phyloP scores from a whole-genome alignment of 2,888 invertebrate species.

The Scrobipalpa atriplicella region DNA sequence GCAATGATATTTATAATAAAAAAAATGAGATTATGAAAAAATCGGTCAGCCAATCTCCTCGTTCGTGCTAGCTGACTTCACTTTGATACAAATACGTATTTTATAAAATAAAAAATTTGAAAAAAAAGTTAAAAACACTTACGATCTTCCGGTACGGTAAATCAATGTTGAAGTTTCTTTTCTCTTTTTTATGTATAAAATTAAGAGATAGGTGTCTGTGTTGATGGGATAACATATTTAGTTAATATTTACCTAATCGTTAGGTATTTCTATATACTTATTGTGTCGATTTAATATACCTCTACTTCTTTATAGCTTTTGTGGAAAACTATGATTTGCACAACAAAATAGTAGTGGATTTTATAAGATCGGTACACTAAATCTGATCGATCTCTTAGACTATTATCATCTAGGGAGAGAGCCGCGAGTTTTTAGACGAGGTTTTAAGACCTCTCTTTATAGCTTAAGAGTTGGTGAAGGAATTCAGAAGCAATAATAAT shows the following conservation, averaged over 20 bases:
- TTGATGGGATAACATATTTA: constrained; percentile 79
- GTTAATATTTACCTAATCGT: constrained; percentile 75
- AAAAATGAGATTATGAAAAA: constrained; percentile 57
- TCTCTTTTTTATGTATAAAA: constrained; percentile 77
- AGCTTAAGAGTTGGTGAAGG: constrained; percentile 5
- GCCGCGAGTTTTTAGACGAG: constrained; percentile 9
- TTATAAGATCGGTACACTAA: constrained; percentile 57
- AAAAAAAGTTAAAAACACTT: constrained; percentile 70
- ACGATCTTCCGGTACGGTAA: constrained; percentile 78
- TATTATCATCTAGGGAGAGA: constrained; percentile 18
- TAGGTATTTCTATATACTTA: constrained; percentile 80
- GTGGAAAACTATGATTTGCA: constrained; percentile 76
- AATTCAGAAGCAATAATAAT: constrained; percentile 19
- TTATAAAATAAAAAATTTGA: constrained; percentile 71
- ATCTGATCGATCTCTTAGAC: constrained; percentile 42
- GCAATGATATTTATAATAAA: constrained; percentile 80
- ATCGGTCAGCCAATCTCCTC: constrained; percentile 73
- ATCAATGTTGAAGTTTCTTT: constrained; percentile 75
- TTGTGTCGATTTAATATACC: constrained; percentile 80
- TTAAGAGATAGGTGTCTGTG: constrained; percentile 79
- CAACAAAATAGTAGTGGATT: constrained; percentile 75
- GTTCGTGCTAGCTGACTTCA: constrained; percentile 75
- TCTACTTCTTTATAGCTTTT: constrained; percentile 78
- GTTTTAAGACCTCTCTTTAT: constrained; percentile 14
- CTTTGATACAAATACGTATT: constrained; percentile 81